These are phyloP conservation scores for Artemia sp. DNA, from an alignment of 2,888 invertebrate genomes.

Conservation along the genomic window DNA sequence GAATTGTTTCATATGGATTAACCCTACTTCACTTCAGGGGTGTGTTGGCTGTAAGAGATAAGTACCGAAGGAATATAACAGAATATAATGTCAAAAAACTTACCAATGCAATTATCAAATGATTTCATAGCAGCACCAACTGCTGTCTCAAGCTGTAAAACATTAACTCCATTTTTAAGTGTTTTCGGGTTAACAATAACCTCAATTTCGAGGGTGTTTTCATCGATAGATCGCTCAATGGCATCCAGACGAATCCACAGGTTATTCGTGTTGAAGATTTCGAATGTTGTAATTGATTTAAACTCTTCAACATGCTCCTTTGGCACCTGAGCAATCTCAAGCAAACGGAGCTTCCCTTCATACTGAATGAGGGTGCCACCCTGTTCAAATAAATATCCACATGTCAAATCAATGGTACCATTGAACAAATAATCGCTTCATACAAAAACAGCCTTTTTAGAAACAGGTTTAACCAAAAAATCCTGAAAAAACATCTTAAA, in stretches of 20 bases:
- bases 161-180: slow-evolving; percentile 73
- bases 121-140: slow-evolving; percentile 98
- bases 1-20: too few species aligned
- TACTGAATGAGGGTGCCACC: slow-evolving; percentile 96
- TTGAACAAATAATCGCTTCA: neutral
- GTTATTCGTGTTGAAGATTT: slow-evolving; percentile 99
- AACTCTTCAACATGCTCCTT: slow-evolving; percentile 94
- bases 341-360: slow-evolving; percentile 73
- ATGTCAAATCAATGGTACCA: slow-evolving; percentile 20
- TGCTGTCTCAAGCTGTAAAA: slow-evolving; percentile 94
- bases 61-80: too few species aligned
- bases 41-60: too few species aligned
- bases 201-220: slow-evolving; percentile 76
- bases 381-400: slow-evolving; percentile 33
- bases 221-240: slow-evolving; percentile 64
- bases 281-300: slow-evolving; percentile 95
- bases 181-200: slow-evolving; percentile 94
- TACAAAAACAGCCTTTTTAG: too few species aligned
- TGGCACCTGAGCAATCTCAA: slow-evolving; percentile 98
- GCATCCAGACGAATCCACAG: slow-evolving; percentile 85
- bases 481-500: too few species aligned
- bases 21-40: too few species aligned
- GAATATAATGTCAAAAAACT: too few species aligned
- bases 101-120: slow-evolving; percentile 40
- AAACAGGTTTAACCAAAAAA: too few species aligned